Percentiles rank a stretch among this genome's conserved stretches.
Conservation (phyloP, 2,113 vertebrate genomes). For the Probosciger aterrimus region DNA sequence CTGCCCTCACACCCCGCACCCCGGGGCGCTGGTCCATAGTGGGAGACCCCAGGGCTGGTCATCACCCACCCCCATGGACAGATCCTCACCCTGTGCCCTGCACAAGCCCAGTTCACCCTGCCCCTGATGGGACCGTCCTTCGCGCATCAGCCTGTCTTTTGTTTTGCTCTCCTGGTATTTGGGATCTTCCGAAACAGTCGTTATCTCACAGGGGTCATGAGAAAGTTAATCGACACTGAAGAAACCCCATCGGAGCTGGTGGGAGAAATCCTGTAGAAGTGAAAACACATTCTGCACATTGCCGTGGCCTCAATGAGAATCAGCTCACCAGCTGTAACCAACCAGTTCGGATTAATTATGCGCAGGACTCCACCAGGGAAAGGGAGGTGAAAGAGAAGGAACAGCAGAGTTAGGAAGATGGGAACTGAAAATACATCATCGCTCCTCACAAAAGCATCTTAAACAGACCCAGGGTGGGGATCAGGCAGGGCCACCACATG, state of each 20-base stretch:
- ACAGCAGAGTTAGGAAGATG: background rate
- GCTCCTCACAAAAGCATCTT: background rate
- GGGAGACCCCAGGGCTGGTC: background rate
- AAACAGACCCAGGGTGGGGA: rapidly evolving
- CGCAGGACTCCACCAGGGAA: background rate
- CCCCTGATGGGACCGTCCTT: rapidly evolving
- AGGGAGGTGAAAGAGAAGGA: background rate
- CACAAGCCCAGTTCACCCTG: rapidly evolving
- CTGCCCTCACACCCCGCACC: background rate
- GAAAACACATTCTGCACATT: background rate
- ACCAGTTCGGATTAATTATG: background rate
- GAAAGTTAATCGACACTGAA: background rate
- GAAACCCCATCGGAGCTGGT: background rate
- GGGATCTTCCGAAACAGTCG: background rate
- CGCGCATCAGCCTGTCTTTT: background rate
- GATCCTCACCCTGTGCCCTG: background rate
- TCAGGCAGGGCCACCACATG: background rate
- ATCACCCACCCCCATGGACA: background rate
- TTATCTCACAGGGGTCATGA: background rate
- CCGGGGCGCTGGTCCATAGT: background rate
- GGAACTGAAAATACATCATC: background rate
- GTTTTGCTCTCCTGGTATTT: no score
- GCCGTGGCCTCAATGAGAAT: background rate
- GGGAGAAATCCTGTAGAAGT: background rate
- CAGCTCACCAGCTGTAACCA: background rate